Conservation (phyloP, 2,797 vertebrate genomes). For the Acanthurus leucopareius region DNA sequence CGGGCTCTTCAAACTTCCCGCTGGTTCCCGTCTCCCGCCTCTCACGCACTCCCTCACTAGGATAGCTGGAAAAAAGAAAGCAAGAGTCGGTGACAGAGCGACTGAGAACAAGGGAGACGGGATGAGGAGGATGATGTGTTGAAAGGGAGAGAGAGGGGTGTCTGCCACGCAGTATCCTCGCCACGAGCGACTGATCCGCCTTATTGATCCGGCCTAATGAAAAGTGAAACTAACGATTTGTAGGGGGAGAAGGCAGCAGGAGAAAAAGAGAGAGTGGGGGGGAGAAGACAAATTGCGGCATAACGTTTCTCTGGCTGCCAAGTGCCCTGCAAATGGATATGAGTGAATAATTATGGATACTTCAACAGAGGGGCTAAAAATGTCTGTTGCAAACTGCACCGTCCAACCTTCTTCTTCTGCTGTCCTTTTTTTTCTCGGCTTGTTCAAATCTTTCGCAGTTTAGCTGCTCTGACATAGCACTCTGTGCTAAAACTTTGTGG, state of each 20-base stretch:
- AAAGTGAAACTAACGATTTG: conserved; percentile 86
- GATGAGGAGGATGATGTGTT: conserved; percentile 19
- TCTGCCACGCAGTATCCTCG: conserved; percentile 68
- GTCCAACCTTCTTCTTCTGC: not conserved
- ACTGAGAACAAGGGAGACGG: conserved; percentile 43
- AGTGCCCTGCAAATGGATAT: conserved; percentile 74
- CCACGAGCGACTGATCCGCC: conserved; percentile 75
- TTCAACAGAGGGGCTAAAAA: conserved; percentile 56
- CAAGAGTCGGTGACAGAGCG: conserved; percentile 43
- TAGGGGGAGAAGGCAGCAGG: conserved; percentile 66
- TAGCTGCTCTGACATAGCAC: conserved; percentile 1
- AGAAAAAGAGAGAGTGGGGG: conserved; percentile 38
- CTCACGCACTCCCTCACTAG: conserved; percentile 5
- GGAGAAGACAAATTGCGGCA: conserved; percentile 70
- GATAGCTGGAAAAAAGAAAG: conserved; percentile 25
- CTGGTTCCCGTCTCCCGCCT: conserved; percentile 1
- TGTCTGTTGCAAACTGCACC: conserved; percentile 30
- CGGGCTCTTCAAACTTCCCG: conserved; percentile 23
- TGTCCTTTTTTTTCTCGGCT: not conserved
- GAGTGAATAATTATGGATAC: conserved; percentile 77
- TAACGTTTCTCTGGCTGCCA: conserved; percentile 63
- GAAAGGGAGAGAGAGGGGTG: conserved; percentile 34
- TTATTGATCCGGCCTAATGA: conserved; percentile 85
- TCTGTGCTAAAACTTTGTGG: conserved; percentile 9
- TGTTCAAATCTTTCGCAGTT: conserved; percentile 16